Base-by-base conservation (phyloP, 2,113 vertebrate species). In the Macrotis lagotis region DNA sequence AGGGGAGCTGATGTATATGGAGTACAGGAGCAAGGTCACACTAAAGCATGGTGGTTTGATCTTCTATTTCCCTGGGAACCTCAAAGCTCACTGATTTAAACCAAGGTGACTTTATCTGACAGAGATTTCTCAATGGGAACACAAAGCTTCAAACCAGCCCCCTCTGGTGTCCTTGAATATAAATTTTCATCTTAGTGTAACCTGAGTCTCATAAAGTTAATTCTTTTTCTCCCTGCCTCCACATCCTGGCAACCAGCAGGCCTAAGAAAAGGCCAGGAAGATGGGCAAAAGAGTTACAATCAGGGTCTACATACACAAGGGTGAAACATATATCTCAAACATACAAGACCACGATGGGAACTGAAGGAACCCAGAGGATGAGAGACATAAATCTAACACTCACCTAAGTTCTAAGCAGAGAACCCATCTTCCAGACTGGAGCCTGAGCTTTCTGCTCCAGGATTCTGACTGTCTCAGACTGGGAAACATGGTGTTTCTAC, bases 381-480 rank as follows among this genome's bases (percentile, higher is more conserved):
- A 59, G 19, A 59, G 92, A 48, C 93, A 53, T 90, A 52, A 88
- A 96, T 93, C 10, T 51, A 51, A 48, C 44, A 50, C 89, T 48
- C 91, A 88, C 55, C 51, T 93, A 49, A 48, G 66, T 83, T 96
- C 53, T 90, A 94, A 95, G 91, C 51, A 94, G 59, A 97, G 94
- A 83, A 94, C 49, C 94, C 59, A 92, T 91, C 95, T 94, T 66
- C 89, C 51, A 93, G 48, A 92, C 91, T 90, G 94, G 55, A 96
- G 91, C 5, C 50, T 91, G 49, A 88, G 48, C 92, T 97, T 94
- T 55, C 51, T 44, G 93, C 91, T 92, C 50, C 91, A 91, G 19
- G 91, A 49, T 53, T 52, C 48, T 94, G 90, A 91, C 94, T 94
- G 93, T 89, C 96, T 88, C 91, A 92, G 89, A 44, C 83, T 53